These are phyloP conservation scores for Sphaeramia orbicularis DNA, from an alignment of 2,797 vertebrate species.

Conservation along the genomic window DNA sequence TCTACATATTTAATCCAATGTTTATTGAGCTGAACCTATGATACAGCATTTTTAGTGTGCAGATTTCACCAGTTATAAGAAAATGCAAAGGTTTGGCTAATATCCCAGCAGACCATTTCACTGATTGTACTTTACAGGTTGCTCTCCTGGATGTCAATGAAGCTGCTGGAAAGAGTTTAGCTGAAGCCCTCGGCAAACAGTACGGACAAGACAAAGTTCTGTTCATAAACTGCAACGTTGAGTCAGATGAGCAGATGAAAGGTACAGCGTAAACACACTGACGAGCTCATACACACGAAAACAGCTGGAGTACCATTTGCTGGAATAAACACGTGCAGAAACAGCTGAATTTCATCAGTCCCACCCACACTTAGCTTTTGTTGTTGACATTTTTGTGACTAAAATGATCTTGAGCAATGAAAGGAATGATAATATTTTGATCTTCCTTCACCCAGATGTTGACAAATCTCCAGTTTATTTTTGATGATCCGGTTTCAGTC, in stretches of 20 bases:
- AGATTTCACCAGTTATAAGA: too few relatives aligned
- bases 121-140: too few relatives aligned
- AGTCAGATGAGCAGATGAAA: constrained; percentile 79
- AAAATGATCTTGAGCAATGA: neutral
- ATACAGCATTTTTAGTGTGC: too few relatives aligned
- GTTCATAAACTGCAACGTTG: constrained; percentile 76
- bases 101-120: too few relatives aligned
- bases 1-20: too few relatives aligned
- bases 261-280: constrained; percentile 55
- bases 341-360: neutral
- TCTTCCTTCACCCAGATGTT: too few relatives aligned
- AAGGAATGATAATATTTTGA: neutral
- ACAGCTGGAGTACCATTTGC: too few relatives aligned
- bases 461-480: too few relatives aligned
- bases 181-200: constrained; percentile 58
- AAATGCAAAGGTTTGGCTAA: too few relatives aligned
- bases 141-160: constrained; percentile 78
- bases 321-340: neutral
- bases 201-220: constrained; percentile 56
- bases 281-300: neutral
- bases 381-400: neutral
- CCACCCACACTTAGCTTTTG: too few relatives aligned
- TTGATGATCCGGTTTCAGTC: too few relatives aligned
- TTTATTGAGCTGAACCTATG: too few relatives aligned
- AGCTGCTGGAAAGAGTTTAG: constrained; percentile 45